Evolutionary conservation across 2,797 vertebrate species (phyloP), one percentile per base, ranked within the genome.

Genomic region (Valencia hispanica): DNA sequence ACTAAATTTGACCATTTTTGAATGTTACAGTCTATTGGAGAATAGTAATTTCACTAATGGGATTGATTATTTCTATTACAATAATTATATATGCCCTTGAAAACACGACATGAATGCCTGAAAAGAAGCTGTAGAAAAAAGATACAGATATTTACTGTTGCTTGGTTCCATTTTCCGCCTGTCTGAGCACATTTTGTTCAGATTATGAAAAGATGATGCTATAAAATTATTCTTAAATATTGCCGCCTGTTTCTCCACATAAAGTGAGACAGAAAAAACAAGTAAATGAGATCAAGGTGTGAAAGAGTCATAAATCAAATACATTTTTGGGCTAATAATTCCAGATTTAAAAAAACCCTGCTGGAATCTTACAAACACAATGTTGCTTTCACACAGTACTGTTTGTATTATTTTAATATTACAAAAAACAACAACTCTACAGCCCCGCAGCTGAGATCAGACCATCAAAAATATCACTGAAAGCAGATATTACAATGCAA

Each of bases 1-100:
- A 70, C 50, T 57, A 63, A 81, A 45, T 73, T 70, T 66, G 15
- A 77, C 61, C 63, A 76, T 70, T 36, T 70, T 3, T 84, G 76
- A 85, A 50, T 70, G 70, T 78, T 57, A 73, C 50, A 70, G 66
- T 48, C 39, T 75, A 72, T 43, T 72, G 30, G 71, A 5, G 6
- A 25, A 73, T 70, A 47, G 55, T 77, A 74, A 75, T 27, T 0
- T 14, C n/a, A 30, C 77, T 75, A 63, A 78, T 43, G 66, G 63
- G 25, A 73, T 59, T 8, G 57, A 66, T 69, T 66, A 18, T 59
- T 57, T 68, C 27, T n/a, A 32, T 48, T 43, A 79, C 34, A 34
- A 22, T 47, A 68, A 72, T 51, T 5, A 57, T 14, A n/a, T 12
- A 39, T 12, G 43, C 41, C 34, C 74, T 51, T 71, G 27, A 78